Base-by-base conservation (phyloP, 2,888 invertebrate species). In the Phalera bucephala region DNA sequence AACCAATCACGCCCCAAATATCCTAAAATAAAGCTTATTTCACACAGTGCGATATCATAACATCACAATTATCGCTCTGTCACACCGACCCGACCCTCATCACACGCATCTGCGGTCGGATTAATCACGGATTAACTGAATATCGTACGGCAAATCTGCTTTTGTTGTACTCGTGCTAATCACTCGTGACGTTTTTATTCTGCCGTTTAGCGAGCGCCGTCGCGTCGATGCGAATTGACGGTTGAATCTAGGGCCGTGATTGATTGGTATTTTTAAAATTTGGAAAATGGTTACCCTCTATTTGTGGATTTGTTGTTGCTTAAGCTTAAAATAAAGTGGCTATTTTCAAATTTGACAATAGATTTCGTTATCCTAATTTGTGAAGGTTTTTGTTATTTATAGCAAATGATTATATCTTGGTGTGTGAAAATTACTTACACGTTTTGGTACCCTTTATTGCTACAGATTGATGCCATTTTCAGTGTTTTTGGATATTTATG, bases 51-150 rank as follows among this genome's bases (percentile, higher is more conserved):
- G 62, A 64, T 75, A 75, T 79, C 69, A 72, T 78, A 77, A 72
- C 71, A 74, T 78, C 71, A 77, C 75, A 83, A 81, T 84, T 83
- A 84, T 81, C 80, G 71, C 69, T 55, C 71, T 79, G 83, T 84
- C 83, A 73, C 72, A 67, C 40, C 57, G 46, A 48, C 36, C 33
- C 49, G 63, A 84, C 85, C 85, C 84, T 75, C 77, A 74, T 85
- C 85, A 83, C 69, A 58, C 69, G 62, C 74, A 73, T 74, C 69
- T 78, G 82, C 52, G 77, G 76, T 63, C 37, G 72, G 77, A 81
- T 82, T 83, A 82, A 83, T 76, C 72, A 67, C 50, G 72, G 74
- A 78, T 77, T 71, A 73, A 71, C 64, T 68, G 71, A 65, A 75
- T 74, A 51, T 68, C 67, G 52, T 50, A 52, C 43, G 53, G 72